These are phyloP conservation scores for Rhineura floridana DNA, from an alignment of 2,113 vertebrate species.

Conservation along the genomic window DNA sequence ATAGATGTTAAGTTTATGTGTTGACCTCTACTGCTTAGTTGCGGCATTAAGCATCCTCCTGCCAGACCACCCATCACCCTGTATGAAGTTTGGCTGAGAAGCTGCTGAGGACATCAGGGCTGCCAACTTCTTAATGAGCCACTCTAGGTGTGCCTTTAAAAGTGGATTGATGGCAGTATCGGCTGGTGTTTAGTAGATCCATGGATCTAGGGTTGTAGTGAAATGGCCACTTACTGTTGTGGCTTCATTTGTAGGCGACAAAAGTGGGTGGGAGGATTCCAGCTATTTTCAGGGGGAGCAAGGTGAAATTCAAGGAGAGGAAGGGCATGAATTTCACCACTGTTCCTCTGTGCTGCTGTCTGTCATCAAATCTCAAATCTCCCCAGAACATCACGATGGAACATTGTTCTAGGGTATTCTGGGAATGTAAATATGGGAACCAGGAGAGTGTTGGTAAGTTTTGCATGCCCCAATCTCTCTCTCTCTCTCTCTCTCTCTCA, in stretches of 20 bases:
- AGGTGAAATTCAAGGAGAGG: not conserved
- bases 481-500: no score
- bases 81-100: not conserved
- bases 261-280: not conserved
- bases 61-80: slow-evolving; percentile 15
- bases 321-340: no score
- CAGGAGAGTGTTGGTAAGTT: no score
- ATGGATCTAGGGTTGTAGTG: not conserved
- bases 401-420: not conserved
- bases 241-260: not conserved
- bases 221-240: not conserved
- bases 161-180: not conserved
- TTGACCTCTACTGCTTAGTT: slow-evolving; percentile 6
- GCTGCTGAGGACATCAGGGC: no score
- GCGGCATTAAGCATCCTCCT: not conserved
- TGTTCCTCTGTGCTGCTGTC: not conserved
- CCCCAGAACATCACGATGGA: not conserved
- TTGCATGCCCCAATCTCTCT: no score
- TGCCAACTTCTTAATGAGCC: not conserved
- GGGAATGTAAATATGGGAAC: not conserved
- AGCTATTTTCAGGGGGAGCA: not conserved
- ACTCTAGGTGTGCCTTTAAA: not conserved
- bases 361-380: not conserved
- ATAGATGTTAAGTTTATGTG: slow-evolving; percentile 23
- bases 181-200: no score